phyloP scores from a whole-genome alignment of 2,797 vertebrate species.

The Muscicapa comitata region DNA sequence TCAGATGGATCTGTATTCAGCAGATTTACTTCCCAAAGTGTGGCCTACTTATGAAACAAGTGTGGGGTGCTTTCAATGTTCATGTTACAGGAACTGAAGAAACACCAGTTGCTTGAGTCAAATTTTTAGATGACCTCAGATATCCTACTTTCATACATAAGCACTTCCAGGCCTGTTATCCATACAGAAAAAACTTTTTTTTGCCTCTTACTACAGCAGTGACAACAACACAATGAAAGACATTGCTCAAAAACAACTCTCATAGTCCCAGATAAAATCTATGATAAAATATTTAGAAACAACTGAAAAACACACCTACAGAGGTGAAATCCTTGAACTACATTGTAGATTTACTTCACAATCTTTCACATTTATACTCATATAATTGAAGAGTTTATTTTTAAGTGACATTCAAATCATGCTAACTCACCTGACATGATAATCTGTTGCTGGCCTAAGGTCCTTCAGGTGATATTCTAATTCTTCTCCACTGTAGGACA shows the following conservation, averaged over 20 bases:
- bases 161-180: not conserved
- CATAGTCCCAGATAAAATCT: not conserved
- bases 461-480: slow-evolving; percentile 94
- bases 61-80: rapidly evolving
- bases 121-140: not conserved
- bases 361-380: not conserved
- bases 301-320: not conserved
- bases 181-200: not conserved
- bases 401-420: not conserved
- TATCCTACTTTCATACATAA: not conserved
- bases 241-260: not conserved
- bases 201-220: not conserved
- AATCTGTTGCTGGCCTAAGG: slow-evolving; percentile 93
- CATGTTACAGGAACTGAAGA: not conserved
- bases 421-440: slow-evolving; percentile 90
- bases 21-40: not conserved
- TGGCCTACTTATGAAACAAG: not conserved
- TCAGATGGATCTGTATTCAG: not conserved
- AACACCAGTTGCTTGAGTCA: not conserved
- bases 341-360: not conserved
- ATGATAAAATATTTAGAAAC: not conserved
- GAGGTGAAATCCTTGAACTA: not conserved
- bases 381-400: not conserved
- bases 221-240: not conserved
- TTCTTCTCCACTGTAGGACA: slow-evolving; percentile 88